Base-by-base conservation (phyloP, 2,888 invertebrate genomes). In the Lamellibrachia satsuma region DNA sequence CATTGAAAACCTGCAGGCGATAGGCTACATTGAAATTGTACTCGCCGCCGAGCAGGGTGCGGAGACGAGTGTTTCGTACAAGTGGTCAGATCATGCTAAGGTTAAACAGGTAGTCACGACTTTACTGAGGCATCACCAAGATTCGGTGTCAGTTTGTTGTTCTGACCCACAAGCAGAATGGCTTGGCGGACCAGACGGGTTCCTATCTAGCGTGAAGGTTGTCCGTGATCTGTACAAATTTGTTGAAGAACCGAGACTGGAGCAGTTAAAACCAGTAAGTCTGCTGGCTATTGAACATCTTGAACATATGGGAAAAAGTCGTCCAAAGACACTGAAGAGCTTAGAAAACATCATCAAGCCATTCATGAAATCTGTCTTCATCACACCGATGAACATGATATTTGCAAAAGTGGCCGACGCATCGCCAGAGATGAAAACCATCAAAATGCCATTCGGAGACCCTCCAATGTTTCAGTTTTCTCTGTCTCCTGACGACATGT, bases 1-100 rank as follows among this genome's bases (percentile, higher is more conserved):
- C 75, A n/a, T 75, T 75, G 22, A 75, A 75, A 75, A 75, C 75
- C 75, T 75, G 75, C 75, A 75, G 75, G 75, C 75, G 75, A 75
- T 75, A 22, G 75, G 75, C 75, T 75, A 75, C 75, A 75, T 75
- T 6, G 22, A 3, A 0, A 15, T 75, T n/a, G 75, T 39, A 39
- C 39, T 39, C 39, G 39, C 39, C 39, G 39, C 15, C 22, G 75
- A 75, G 22, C 15, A 75, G 75, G 75, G n/a, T 22, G 75, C 22
- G 22, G 75, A 11, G 22, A 75, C 75, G 22, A 11, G 22, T n/a
- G 75, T 75, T 75, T 15, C 75, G 6, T 75, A 75, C 75, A 75
- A 75, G 75, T 75, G 15, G 22, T 6, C 75, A 75, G n/a, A 7
- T 55, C 55, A 39, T 39, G 39, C 39, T 39, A 39, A 15, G 15